These are phyloP conservation scores for Hystrix cristata DNA, from an alignment of 2,113 vertebrate species.

Conservation along the genomic window DNA sequence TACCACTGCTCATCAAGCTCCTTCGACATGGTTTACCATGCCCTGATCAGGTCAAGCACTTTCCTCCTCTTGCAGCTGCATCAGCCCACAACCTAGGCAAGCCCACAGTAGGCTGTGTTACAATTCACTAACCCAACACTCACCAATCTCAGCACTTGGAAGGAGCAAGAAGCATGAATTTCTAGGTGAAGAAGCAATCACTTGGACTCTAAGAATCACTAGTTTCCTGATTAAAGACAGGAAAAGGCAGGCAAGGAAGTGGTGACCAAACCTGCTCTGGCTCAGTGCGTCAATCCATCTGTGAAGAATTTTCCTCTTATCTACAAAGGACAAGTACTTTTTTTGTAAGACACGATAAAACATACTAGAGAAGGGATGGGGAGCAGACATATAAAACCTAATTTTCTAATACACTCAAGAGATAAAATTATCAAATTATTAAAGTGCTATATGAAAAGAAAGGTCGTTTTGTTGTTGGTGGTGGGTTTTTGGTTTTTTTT, in stretches of 20 bases:
- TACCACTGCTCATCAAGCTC: neutral
- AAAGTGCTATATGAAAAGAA: neutral
- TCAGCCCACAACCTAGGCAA: neutral
- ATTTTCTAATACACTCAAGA: neutral
- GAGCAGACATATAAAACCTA: neutral
- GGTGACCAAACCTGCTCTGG: neutral
- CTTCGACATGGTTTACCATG: neutral
- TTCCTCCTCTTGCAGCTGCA: neutral
- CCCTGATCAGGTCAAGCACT: neutral
- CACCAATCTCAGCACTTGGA: neutral
- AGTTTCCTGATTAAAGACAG: neutral
- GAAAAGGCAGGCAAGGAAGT: neutral
- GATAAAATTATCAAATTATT: neutral
- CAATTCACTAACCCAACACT: neutral
- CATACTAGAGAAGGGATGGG: neutral
- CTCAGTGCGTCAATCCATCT: neutral
- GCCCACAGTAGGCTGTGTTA: neutral
- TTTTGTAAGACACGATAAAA: neutral
- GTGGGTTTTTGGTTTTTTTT: neutral
- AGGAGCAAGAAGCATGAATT: neutral
- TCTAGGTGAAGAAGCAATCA: neutral
- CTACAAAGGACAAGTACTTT: neutral
- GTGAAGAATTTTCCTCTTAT: neutral
- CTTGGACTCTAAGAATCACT: neutral
- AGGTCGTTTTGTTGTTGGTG: too few relatives aligned